phyloP scores from a whole-genome alignment of 2,888 invertebrate genomes.

The Eristalis pertinax region DNA sequence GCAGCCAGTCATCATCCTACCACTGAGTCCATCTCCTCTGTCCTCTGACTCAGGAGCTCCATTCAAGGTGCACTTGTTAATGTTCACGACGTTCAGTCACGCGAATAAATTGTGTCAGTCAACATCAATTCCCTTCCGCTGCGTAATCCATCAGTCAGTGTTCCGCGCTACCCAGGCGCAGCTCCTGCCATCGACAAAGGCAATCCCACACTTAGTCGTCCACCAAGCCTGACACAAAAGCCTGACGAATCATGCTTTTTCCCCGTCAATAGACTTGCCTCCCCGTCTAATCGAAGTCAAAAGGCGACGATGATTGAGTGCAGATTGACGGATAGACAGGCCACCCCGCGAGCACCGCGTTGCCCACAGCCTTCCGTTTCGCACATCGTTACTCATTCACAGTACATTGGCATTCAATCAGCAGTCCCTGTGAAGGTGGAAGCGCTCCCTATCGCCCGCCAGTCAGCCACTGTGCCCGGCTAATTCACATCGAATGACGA shows the following conservation, averaged over 20 bases:
- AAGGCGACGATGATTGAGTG: neutral
- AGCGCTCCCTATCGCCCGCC: conserved; percentile 15
- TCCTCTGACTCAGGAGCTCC: too few species aligned
- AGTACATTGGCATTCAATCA: conserved; percentile 63
- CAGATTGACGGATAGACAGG: conserved; percentile 56
- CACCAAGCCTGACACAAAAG: neutral
- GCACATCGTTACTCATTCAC: conserved; percentile 48
- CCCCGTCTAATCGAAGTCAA: conserved; percentile 41
- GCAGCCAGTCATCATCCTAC: too few species aligned
- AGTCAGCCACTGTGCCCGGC: neutral
- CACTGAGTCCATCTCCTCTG: too few species aligned
- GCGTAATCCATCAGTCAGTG: too few species aligned
- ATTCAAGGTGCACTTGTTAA: too few species aligned
- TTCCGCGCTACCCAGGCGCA: too few species aligned
- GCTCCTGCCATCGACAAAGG: too few species aligned
- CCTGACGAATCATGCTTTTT: conserved; percentile 28
- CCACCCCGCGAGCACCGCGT: neutral
- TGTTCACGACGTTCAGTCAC: too few species aligned
- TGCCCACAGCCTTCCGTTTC: conserved; percentile 27
- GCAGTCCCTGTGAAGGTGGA: conserved; percentile 40
- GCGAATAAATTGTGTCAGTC: too few species aligned
- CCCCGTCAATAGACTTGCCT: conserved; percentile 23
- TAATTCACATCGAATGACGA: conserved; percentile 29
- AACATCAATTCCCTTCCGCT: too few species aligned
- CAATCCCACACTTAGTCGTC: too few species aligned